Evolutionary conservation across 23 tunicate species (phyloP).

Genomic region (Pegea sp.): DNA sequence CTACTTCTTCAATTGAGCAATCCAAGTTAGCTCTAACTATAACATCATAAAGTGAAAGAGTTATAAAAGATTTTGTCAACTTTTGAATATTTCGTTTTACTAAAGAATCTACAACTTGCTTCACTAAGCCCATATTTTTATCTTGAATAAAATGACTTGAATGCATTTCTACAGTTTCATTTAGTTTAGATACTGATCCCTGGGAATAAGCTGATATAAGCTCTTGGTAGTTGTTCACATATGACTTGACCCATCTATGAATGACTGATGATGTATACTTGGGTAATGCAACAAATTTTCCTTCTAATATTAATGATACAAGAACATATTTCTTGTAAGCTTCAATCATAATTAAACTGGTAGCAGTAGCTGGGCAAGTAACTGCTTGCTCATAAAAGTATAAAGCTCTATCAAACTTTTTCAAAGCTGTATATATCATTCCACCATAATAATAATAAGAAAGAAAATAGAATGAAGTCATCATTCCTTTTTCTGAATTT

Average conservation of each 20-base stretch:
- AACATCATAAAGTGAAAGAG: slow-evolving; percentile 63
- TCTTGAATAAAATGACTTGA: slow-evolving; percentile 24
- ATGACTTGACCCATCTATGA: slow-evolving; percentile 33
- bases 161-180: slow-evolving; percentile 20
- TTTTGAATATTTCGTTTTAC: slow-evolving; percentile 53
- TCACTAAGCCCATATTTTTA: slow-evolving; percentile 54
- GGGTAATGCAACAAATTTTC: slow-evolving; percentile 47
- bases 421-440: slow-evolving; percentile 66
- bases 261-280: slow-evolving; percentile 69
- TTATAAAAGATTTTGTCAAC: slow-evolving; percentile 66
- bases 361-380: slow-evolving; percentile 59
- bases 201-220: slow-evolving; percentile 19
- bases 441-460: slow-evolving; percentile 76
- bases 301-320: slow-evolving; percentile 36
- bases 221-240: slow-evolving; percentile 8
- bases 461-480: slow-evolving; percentile 41
- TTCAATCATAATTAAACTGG: slow-evolving; percentile 67
- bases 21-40: slow-evolving; percentile 31
- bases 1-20: slow-evolving; percentile 63
- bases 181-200: slow-evolving; percentile 28
- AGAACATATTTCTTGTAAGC: slow-evolving; percentile 63
- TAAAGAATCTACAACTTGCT: slow-evolving; percentile 34
- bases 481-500: slow-evolving; percentile 55
- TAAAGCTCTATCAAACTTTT: slow-evolving; percentile 26
- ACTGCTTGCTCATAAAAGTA: slow-evolving; percentile 77